Conservation (phyloP, 2,888 invertebrate species). For the Ochropleura plecta region DNA sequence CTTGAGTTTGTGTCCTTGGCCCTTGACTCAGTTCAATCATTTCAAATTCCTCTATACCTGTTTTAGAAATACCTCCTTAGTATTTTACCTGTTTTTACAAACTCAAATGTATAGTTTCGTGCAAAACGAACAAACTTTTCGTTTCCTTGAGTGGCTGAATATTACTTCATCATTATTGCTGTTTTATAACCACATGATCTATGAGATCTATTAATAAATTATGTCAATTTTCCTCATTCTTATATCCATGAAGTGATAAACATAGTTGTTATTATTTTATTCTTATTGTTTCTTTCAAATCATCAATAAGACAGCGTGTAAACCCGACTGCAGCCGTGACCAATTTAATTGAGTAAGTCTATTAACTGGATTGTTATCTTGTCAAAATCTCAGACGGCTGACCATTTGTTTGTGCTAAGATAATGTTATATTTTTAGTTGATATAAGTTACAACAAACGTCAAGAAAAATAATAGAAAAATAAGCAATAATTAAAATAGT, state of each 20-base stretch:
- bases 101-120: neutral
- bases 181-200: constrained; percentile 15
- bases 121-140: constrained; percentile 7
- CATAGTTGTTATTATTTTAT: constrained; percentile 20
- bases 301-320: constrained; percentile 11
- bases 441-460: constrained; percentile 7
- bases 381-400: constrained; percentile 16
- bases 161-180: constrained; percentile 11
- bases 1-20: constrained; percentile 28
- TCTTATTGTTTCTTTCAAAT: constrained; percentile 17
- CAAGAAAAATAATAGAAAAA: neutral
- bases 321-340: constrained; percentile 14
- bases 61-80: neutral
- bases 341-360: constrained; percentile 35
- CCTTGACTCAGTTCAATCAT: neutral
- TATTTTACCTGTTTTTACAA: neutral
- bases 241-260: constrained; percentile 2
- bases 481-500: neutral
- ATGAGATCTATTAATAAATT: constrained; percentile 2
- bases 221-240: constrained; percentile 33
- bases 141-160: constrained; percentile 6
- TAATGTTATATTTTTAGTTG: neutral
- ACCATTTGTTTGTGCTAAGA: neutral
- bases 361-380: constrained; percentile 29
- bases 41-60: constrained; percentile 20